Base-by-base conservation (phyloP, 2,888 invertebrate species). In the Drosophila algonquin region DNA sequence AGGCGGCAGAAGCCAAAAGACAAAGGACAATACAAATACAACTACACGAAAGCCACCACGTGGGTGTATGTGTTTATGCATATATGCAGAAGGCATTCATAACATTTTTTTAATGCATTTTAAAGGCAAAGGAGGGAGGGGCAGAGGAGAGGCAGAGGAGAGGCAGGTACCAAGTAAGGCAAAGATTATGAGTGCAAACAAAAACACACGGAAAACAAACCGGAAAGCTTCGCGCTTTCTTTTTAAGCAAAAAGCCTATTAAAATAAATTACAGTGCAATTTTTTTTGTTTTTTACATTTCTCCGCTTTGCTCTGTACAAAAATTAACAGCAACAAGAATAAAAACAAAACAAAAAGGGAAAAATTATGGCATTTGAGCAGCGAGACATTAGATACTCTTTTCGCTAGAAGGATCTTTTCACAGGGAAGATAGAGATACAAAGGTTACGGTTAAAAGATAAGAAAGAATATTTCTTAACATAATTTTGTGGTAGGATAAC, bases 231-330 rank as follows among this genome's bases (percentile, higher is more conserved):
- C 47, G 63, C 32, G 51, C 75, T 70, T 59, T 60, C 57, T 47
- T 67, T 63, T 64, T 57, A 54, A 75, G 60, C 71, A 73, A 69
- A 81, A 81, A 76, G 73, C 57, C 81, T 78, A 79, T 81, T 86
- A 79, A 83, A 86, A 86, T 86, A 86, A 84, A 83, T 83, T 81
- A 79, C 77, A 79, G 73, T 86, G 83, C 75, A 86, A 46, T 67
- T 83, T 84, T 84, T 4, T 40, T 47, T 32, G 7, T 27, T 40
- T 53, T 40, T 52, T 61, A 21, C 48, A 4, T 14, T 14, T 16
- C 32, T 30, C 52, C 27, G 54, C 40, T 54, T 2, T 40, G 14
- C 40, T 40, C 30, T 63, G 79, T 73, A 79, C 67, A 62, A 68
- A 85, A 85, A 85, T 82, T 79, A 83, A 79, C 75, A 79, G 68